Evolutionary conservation across 2,888 invertebrate genomes (phyloP).

Genomic region (Harpalus rubripes): DNA sequence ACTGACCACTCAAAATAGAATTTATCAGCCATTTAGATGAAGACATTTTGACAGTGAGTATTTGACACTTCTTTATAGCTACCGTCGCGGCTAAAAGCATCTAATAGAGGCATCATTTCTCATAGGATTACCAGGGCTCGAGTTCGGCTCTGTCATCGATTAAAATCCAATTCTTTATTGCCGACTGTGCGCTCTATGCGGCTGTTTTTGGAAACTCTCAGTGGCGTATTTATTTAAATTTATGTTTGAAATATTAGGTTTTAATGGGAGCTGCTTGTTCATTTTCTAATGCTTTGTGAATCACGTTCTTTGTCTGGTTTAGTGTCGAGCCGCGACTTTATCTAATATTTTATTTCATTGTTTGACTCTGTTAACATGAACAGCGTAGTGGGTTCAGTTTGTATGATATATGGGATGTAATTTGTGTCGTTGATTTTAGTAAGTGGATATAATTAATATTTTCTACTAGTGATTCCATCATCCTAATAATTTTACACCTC

Average conservation of each 20-base stretch:
- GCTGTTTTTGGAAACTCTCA: conserved; percentile 47
- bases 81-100: conserved; percentile 47
- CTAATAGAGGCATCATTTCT: conserved; percentile 65
- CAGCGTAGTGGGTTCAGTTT: conserved; percentile 5
- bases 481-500: conserved; percentile 12
- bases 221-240: conserved; percentile 60
- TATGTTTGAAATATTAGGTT: conserved; percentile 52
- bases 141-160: conserved; percentile 59
- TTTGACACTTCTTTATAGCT: conserved; percentile 67
- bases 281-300: conserved; percentile 48
- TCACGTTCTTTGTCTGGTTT: conserved; percentile 47
- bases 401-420: conserved; percentile 24
- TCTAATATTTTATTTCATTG: conserved; percentile 56
- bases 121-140: conserved; percentile 54
- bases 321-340: conserved; percentile 32
- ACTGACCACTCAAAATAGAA: conserved; percentile 64
- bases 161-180: conserved; percentile 65
- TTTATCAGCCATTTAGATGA: conserved; percentile 66
- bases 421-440: conserved; percentile 50
- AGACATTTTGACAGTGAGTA: conserved; percentile 65
- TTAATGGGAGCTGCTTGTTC: conserved; percentile 56
- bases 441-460: conserved; percentile 43
- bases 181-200: conserved; percentile 39
- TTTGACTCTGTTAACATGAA: conserved; percentile 41
- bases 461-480: conserved; percentile 13